phyloP scores from a whole-genome alignment of 2,888 invertebrate genomes.

The Ophion slaviceki region DNA sequence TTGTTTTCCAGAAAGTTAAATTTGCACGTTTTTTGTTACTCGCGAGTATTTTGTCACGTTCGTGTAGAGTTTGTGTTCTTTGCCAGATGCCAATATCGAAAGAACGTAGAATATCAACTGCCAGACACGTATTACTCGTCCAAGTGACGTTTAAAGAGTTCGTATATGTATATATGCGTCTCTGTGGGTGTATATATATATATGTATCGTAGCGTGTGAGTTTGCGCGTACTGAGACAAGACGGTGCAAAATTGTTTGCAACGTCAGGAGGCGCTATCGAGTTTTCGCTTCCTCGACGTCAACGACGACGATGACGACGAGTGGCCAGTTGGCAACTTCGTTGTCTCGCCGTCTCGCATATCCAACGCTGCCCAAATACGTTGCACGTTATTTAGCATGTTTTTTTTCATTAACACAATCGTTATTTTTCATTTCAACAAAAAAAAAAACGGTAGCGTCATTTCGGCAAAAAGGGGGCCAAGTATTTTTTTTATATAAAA shows the following conservation, averaged over 20 bases:
- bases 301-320: constrained; percentile 37
- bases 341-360: constrained; percentile 31
- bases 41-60: constrained; percentile 19
- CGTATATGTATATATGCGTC: constrained; percentile 4
- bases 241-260: constrained; percentile 42
- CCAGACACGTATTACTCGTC: constrained; percentile 22
- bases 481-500: neutral
- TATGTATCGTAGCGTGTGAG: constrained; percentile 4
- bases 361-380: constrained; percentile 9
- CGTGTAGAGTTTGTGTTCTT: constrained; percentile 1
- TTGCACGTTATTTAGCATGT: neutral
- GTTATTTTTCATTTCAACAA: neutral
- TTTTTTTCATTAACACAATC: neutral
- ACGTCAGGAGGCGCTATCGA: constrained; percentile 51
- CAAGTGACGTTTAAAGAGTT: constrained; percentile 4
- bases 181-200: neutral
- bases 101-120: constrained; percentile 12
- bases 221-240: constrained; percentile 11
- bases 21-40: constrained; percentile 1
- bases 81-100: constrained; percentile 25
- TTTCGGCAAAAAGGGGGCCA: neutral
- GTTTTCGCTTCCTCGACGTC: constrained; percentile 49
- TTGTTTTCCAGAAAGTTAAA: constrained; percentile 2
- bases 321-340: constrained; percentile 46
- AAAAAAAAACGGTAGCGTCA: neutral